Evolutionary conservation across 2,113 vertebrate species (phyloP).

Genomic region (Leptobrachium leishanense): DNA sequence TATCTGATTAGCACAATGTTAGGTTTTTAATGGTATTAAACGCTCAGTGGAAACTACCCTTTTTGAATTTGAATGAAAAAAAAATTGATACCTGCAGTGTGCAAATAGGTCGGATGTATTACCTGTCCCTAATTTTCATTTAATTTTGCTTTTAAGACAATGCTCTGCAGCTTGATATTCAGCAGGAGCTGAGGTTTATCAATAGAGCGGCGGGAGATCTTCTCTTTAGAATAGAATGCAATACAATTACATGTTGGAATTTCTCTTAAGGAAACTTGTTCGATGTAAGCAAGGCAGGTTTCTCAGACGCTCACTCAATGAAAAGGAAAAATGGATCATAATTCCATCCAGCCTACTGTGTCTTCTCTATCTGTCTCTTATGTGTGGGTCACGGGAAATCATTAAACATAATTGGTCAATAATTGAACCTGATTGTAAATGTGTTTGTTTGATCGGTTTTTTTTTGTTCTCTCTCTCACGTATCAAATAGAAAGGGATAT

Average conservation of each 20-base stretch:
- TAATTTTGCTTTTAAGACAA: conserved; percentile 10
- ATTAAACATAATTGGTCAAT: conserved; percentile 40
- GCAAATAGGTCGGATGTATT: not conserved
- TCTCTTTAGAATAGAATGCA: conserved; percentile 40
- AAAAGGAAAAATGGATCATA: conserved; percentile 32
- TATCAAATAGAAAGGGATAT: too few relatives aligned
- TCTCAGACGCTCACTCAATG: conserved; percentile 32
- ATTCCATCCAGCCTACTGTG: conserved; percentile 36
- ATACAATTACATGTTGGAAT: conserved; percentile 28
- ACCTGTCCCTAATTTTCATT: not conserved
- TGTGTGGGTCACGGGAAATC: conserved; percentile 22
- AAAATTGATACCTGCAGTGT: not conserved
- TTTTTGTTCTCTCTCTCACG: too few relatives aligned
- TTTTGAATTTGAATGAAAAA: not conserved
- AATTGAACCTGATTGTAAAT: not conserved
- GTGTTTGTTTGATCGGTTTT: too few relatives aligned
- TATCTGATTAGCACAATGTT: not conserved
- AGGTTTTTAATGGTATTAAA: not conserved
- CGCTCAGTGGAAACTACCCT: not conserved
- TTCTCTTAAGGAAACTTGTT: conserved; percentile 21
- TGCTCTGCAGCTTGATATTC: conserved; percentile 26
- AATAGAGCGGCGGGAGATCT: conserved; percentile 42
- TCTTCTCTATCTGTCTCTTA: conserved; percentile 40
- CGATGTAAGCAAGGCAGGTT: conserved; percentile 27
- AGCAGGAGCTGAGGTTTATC: conserved; percentile 37